Evolutionary conservation across 2,888 invertebrate genomes (phyloP), one percentile per base, ranked within the genome.

Genomic region (Himalopsyche anomala): DNA sequence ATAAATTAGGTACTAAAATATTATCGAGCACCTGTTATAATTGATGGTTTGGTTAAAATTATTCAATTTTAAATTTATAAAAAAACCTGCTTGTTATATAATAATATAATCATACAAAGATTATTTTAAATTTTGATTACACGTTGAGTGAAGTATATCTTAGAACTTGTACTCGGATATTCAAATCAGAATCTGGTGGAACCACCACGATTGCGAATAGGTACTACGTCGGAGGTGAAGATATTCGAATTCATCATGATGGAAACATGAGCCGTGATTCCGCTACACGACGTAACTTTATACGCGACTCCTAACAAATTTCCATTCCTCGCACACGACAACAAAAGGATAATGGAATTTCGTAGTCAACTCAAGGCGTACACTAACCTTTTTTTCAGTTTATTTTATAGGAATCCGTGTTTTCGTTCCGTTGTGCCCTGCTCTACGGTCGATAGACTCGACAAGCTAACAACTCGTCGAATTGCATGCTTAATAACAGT

Each of bases 231-330:
- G 55, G 36, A 74, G 81, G 45, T 54, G 84, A 74, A 81, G 86
- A 85, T 84, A 87, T 87, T 87, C 86, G 86, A 85, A 88, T 88
- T 87, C 88, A 87, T 88, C 88, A 88, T 88, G 87, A 87, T 84
- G 80, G 86, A 84, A 81, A 83, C 85, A 85, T 81, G 81, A 82
- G 84, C 84, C 81, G 45, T 38, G 85, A 81, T 83, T 83, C 55
- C 56, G 56, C 80, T 17, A 81, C 84, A 45, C 62, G 40, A 62
- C 83, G 74, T 74, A 79, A 51, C 74, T 74, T 79, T 36, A 79
- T 83, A 51, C 83, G 45, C 42, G 56, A 80, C 80, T 42, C 28
- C 55, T 51, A 83, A 88, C 88, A 87, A 88, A 88, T 88, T 87
- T 87, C 87, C 87, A 87, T 87, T 86, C 86, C 83, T 54, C 81